Base-by-base conservation (phyloP, 2,797 vertebrate genomes). In the Phyllotis vaccarum region DNA sequence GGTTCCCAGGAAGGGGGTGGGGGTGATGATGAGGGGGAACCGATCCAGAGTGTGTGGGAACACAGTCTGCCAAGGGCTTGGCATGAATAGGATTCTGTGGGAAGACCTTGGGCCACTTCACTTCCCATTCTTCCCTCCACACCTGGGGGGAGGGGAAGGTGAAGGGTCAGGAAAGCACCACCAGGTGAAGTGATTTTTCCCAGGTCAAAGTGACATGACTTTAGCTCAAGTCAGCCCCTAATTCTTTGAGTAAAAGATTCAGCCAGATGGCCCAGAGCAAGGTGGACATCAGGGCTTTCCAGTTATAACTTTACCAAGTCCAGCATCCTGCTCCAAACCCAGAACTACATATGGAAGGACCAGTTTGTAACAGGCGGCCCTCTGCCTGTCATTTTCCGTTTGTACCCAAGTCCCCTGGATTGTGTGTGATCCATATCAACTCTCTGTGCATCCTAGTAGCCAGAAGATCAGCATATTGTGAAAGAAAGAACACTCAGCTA, bases 1-100 rank as follows among this genome's bases (percentile, higher is more conserved):
- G 22, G 46, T 94, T 93, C 92, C 40, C 74, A 92, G 91, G 75
- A 70, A 86, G 80, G 86, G 52, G 72, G 9, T 8, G 31, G 58
- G 16, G 37, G 16, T 21, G 60, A n/a, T 14, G 46, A 46, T 56
- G 58, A 56, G 12, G 19, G 31, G 13, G 34, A 46, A n/a, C 9
- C 46, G 9, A 78, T n/a, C 43, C 29, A 37, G 89, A 43, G 81
- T 43, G 40, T 11, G 16, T 5, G 3, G 40, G 68, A 58, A 37
- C 19, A 17, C 6, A 9, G 5, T 56, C 49, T 27, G 76, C 9
- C 54, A 66, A 56, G 46, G 0, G 0, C 54, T 56, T 24, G 34
- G 46, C 27, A 1, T 14, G 17, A 1, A 40, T 4, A 1, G 4
- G 27, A 70, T 76, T 83, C 75, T 34, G n/a, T 27, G 62, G 17